These are phyloP conservation scores for Rattus norvegicus DNA, from an alignment of 2,113 vertebrate species.

Conservation along the genomic window DNA sequence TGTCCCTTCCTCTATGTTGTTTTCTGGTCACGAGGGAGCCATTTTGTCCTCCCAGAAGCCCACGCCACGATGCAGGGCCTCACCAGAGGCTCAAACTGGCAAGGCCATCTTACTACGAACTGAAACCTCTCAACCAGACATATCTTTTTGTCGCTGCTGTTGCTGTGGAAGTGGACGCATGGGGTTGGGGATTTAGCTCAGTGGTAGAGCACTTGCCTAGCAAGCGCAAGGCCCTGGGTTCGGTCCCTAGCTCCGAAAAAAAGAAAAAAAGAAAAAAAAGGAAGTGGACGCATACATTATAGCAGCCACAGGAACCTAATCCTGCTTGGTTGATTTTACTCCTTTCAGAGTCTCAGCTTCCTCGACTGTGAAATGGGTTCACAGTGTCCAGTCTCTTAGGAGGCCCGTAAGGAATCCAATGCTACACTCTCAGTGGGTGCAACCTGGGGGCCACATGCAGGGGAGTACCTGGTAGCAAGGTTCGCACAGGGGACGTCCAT, in stretches of 20 bases:
- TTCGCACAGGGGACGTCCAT: conserved; percentile 91
- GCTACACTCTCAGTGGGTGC: not conserved
- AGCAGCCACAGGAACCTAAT: not conserved
- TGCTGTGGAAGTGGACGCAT: not conserved
- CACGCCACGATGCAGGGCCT: not conserved
- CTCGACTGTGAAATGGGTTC: conserved; percentile 10
- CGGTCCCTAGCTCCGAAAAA: too few species aligned
- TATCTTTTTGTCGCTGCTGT: too few species aligned
- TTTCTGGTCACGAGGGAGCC: not conserved
- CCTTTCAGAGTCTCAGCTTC: not conserved
- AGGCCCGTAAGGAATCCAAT: not conserved
- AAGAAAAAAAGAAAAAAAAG: too few species aligned
- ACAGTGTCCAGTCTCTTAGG: not conserved
- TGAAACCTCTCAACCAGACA: not conserved
- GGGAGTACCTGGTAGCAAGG: conserved; percentile 92
- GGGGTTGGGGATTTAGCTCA: too few species aligned
- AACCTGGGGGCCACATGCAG: rapidly evolving
- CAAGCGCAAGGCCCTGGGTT: too few species aligned
- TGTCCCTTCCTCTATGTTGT: not conserved
- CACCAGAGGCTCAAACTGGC: not conserved
- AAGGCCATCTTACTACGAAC: not conserved
- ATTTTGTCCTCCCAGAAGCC: too few species aligned
- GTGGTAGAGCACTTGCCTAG: too few species aligned
- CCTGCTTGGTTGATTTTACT: not conserved
- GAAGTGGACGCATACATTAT: not conserved